Percentiles rank a stretch among this genome's conserved stretches.
These are phyloP conservation scores for Aethes cnicana DNA, from an alignment of 2,888 invertebrate genomes.

Conservation along the genomic window DNA sequence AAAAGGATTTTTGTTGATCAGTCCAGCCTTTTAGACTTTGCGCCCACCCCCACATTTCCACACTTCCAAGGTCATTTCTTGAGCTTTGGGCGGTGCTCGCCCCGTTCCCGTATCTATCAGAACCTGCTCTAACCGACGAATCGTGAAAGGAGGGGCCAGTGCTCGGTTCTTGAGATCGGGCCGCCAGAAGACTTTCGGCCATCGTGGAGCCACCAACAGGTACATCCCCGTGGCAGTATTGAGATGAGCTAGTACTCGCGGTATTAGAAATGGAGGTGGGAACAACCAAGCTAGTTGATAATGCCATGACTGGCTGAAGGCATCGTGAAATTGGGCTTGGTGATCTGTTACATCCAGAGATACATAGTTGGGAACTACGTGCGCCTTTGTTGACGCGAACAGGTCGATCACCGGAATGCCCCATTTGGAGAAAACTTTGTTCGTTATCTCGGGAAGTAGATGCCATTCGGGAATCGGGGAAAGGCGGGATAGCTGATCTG, in stretches of 20 bases:
- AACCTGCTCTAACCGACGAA: conserved; percentile 10
- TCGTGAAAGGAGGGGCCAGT: conserved; percentile 22
- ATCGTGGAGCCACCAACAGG: conserved; percentile 26
- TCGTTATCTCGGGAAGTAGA: conserved; percentile 11
- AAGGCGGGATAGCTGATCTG: not conserved
- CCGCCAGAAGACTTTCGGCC: not conserved
- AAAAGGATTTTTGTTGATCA: conserved; percentile 8
- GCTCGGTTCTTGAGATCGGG: conserved; percentile 22
- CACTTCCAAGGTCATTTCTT: conserved; percentile 29
- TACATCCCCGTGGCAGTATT: conserved; percentile 23
- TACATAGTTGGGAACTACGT: conserved; percentile 34
- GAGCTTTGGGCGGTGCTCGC: conserved; percentile 21
- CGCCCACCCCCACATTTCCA: conserved; percentile 34
- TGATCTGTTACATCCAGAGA: too few species aligned
- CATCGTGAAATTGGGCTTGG: conserved; percentile 34
- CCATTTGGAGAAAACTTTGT: conserved; percentile 33
- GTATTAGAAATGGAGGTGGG: too few species aligned
- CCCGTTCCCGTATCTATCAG: conserved; percentile 30
- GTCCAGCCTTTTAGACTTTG: conserved; percentile 20
- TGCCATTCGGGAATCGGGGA: conserved; percentile 28
- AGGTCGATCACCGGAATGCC: conserved; percentile 37
- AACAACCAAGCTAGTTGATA: conserved; percentile 39
- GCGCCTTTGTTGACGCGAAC: conserved; percentile 38
- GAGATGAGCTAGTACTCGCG: conserved; percentile 33
- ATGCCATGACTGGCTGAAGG: conserved; percentile 34